phyloP scores from a whole-genome alignment of 2,888 invertebrate species.

The Orthonychiurus folsomi region DNA sequence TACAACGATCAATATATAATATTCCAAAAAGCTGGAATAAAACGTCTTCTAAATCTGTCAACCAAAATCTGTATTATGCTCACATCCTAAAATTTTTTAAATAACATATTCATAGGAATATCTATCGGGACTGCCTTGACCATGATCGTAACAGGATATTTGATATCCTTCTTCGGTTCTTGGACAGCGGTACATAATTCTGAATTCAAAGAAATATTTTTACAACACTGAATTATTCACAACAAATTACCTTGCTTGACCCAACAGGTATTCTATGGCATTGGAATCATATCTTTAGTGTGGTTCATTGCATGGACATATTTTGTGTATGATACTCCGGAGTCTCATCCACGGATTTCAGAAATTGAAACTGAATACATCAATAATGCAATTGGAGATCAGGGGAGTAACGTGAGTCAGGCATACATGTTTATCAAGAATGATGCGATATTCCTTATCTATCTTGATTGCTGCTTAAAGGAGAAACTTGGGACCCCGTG shows the following conservation, averaged over 20 bases:
- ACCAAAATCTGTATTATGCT: no score
- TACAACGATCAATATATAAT: no score
- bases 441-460: background rate
- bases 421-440: background rate
- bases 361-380: no score
- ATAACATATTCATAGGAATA: no score
- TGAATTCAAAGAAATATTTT: no score
- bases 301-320: constrained; percentile 75
- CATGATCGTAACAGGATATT: constrained; percentile 70
- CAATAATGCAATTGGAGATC: constrained; percentile 31
- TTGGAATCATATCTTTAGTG: constrained; percentile 61
- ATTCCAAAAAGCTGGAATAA: no score
- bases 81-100: no score
- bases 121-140: constrained; percentile 75
- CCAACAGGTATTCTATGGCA: constrained; percentile 83
- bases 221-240: no score
- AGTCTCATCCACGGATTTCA: constrained; percentile 63
- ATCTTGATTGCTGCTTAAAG: background rate
- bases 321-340: constrained; percentile 64
- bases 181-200: no score
- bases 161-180: constrained; percentile 77
- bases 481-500: background rate
- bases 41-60: no score
- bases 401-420: background rate
- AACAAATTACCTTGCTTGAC: no score